These are phyloP conservation scores for Thalassaphorura encarpata DNA, from an alignment of 1,140 invertebrate species.

Conservation along the genomic window DNA sequence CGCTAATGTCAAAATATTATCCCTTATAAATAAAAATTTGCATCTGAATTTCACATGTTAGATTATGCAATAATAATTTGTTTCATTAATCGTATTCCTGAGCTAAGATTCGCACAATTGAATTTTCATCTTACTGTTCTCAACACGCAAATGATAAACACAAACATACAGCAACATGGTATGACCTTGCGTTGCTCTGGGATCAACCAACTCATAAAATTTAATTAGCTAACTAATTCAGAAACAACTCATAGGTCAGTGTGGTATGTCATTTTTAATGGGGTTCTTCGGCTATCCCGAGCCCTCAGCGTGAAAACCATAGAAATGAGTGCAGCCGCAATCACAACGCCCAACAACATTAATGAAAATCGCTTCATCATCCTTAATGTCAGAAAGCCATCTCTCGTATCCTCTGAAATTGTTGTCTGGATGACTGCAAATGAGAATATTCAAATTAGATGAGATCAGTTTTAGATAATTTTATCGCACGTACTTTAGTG, in stretches of 20 bases:
- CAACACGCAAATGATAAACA: no score
- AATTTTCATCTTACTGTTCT: no score
- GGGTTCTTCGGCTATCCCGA: slow-evolving; percentile 40
- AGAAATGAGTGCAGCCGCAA: slow-evolving; percentile 39
- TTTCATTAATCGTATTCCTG: no score
- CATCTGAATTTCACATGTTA: no score
- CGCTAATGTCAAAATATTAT: no score
- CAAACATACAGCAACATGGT: no score
- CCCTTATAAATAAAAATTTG: no score
- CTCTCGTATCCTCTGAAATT: slow-evolving; percentile 4
- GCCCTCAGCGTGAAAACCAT: slow-evolving; percentile 41
- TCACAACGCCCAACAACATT: slow-evolving; percentile 39
- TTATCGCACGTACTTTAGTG: slow-evolving; percentile 41
- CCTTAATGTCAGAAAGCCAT: neutral
- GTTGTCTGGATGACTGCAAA: neutral
- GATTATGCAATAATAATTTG: no score
- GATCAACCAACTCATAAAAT: no score
- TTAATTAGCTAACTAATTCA: slow-evolving; percentile 3
- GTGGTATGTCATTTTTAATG: slow-evolving; percentile 40
- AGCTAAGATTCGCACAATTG: no score
- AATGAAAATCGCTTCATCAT: slow-evolving; percentile 39
- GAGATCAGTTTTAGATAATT: neutral
- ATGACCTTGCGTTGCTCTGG: no score
- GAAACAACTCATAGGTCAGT: slow-evolving; percentile 37
- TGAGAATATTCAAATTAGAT: neutral